Percentiles rank a stretch among this genome's conserved stretches.
Conservation (phyloP, 2,888 invertebrate species). For the Xylocampa areola region DNA sequence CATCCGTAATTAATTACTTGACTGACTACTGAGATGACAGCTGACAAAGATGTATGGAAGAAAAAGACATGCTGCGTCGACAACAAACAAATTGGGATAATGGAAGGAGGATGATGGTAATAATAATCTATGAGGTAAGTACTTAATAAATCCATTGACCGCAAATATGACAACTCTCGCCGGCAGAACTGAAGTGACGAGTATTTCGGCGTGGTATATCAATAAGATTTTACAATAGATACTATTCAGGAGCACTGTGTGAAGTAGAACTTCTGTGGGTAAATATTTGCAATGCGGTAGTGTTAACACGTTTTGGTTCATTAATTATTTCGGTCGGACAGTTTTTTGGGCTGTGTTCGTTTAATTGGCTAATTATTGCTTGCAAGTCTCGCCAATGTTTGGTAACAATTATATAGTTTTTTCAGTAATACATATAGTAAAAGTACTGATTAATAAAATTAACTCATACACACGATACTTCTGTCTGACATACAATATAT, state of each 20-base stretch:
- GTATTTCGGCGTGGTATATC: no score
- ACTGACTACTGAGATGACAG: no score
- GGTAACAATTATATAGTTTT: slow-evolving; percentile 36
- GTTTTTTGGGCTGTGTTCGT: slow-evolving; percentile 46
- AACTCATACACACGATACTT: slow-evolving; percentile 22
- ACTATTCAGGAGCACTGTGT: background rate
- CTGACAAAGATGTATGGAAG: no score
- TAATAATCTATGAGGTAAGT: no score
- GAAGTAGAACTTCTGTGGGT: slow-evolving; percentile 6
- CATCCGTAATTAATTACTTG: no score
- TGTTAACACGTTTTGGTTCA: slow-evolving; percentile 57
- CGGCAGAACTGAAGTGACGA: no score
- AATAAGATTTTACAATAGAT: no score
- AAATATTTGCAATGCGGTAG: slow-evolving; percentile 1
- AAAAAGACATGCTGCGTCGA: no score
- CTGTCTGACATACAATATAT: slow-evolving; percentile 7
- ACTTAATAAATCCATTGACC: no score
- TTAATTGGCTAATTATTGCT: slow-evolving; percentile 53
- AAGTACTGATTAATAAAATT: slow-evolving; percentile 31
- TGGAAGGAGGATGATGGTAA: no score
- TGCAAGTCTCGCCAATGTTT: slow-evolving; percentile 35
- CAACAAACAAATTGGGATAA: no score
- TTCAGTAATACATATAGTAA: slow-evolving; percentile 35
- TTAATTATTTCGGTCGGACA: slow-evolving; percentile 57
- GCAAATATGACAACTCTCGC: no score